These are phyloP conservation scores for Hirtodrosophila cameraria DNA, from an alignment of 2,888 invertebrate genomes.

Conservation along the genomic window DNA sequence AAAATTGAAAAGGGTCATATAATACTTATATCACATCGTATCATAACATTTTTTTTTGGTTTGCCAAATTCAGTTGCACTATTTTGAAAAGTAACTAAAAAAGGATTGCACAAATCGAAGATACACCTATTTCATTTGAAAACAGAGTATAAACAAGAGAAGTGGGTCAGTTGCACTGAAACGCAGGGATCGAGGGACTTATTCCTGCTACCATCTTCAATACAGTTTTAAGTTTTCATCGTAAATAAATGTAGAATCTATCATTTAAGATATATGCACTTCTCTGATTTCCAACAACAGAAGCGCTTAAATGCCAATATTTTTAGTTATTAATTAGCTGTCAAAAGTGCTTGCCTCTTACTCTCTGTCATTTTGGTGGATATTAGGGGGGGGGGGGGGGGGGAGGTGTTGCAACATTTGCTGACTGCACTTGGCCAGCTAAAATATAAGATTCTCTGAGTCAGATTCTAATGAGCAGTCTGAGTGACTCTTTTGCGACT, in stretches of 20 bases:
- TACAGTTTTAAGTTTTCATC: background rate
- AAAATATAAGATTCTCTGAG: slow-evolving; percentile 31
- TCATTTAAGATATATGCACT: background rate
- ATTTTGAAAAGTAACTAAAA: too few species aligned
- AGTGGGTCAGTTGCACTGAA: slow-evolving; percentile 56
- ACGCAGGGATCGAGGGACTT: background rate
- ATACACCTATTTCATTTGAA: too few species aligned
- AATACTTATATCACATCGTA: too few species aligned
- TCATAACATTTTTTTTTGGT: too few species aligned
- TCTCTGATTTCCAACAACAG: background rate
- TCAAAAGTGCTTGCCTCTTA: background rate
- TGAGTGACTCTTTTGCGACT: slow-evolving; percentile 29
- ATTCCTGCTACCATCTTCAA: background rate
- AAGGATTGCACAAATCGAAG: too few species aligned
- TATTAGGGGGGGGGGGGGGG: too few species aligned
- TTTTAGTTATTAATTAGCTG: slow-evolving; percentile 20
- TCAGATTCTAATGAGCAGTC: slow-evolving; percentile 32
- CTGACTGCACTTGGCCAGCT: slow-evolving; percentile 43
- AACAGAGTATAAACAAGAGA: slow-evolving; percentile 8
- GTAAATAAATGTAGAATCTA: slow-evolving; percentile 2
- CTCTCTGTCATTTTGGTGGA: slow-evolving; percentile 1
- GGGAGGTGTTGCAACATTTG: slow-evolving; percentile 19
- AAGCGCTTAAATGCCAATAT: background rate
- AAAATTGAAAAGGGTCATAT: too few species aligned
- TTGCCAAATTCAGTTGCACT: too few species aligned